These are phyloP conservation scores for Margaritifera margaritifera DNA, from an alignment of 2,888 invertebrate genomes.

Conservation along the genomic window DNA sequence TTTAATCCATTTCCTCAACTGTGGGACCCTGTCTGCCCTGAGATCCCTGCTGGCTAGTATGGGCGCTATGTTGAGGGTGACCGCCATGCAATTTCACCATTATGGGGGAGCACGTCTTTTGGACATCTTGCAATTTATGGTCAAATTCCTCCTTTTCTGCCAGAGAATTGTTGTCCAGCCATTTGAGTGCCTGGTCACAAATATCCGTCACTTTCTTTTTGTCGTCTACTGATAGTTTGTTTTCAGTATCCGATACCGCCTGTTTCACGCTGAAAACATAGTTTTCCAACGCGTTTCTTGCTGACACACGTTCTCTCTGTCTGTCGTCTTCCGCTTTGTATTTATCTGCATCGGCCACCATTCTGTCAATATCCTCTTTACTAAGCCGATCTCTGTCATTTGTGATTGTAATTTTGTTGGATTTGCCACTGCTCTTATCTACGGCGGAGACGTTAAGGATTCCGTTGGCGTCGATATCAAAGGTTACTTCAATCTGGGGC, in stretches of 20 bases:
- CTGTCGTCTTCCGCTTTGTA: conserved; percentile 67
- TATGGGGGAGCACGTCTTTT: too few relatives aligned
- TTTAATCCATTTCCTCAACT: conserved; percentile 78
- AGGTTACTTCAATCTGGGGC: too few relatives aligned
- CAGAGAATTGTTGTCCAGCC: conserved; percentile 86
- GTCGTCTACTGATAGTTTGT: conserved; percentile 79
- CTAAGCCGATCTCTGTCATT: conserved; percentile 89
- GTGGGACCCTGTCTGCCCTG: conserved; percentile 75
- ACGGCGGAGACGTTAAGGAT: too few relatives aligned
- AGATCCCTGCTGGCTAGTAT: too few relatives aligned
- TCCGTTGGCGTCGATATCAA: too few relatives aligned
- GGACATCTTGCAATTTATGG: too few relatives aligned
- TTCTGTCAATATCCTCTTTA: conserved; percentile 90
- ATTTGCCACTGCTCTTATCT: too few relatives aligned
- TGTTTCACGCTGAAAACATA: conserved; percentile 73
- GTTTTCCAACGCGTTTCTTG: conserved; percentile 61
- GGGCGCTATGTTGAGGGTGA: too few relatives aligned
- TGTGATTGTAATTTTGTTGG: conserved; percentile 87
- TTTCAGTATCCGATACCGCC: conserved; percentile 76
- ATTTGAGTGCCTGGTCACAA: conserved; percentile 79
- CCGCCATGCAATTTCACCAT: too few relatives aligned
- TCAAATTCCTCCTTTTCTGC: conserved; percentile 84
- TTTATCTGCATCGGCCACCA: conserved; percentile 66
- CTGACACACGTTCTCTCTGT: conserved; percentile 56
- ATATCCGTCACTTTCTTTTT: conserved; percentile 78